These are phyloP conservation scores for Electrona antarctica DNA, from an alignment of 2,113 vertebrate genomes.

Conservation along the genomic window DNA sequence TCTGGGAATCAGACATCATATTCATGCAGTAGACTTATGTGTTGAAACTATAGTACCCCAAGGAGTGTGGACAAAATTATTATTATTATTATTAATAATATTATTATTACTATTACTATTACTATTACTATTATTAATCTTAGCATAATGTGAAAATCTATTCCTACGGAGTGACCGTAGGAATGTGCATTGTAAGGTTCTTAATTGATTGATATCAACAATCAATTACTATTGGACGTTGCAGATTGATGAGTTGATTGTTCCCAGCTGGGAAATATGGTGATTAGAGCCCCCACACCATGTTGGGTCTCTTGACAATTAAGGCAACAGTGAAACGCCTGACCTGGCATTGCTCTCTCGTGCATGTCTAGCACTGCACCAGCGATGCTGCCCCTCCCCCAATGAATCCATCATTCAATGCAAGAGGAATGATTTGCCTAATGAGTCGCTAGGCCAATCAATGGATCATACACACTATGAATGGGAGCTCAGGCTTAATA, in stretches of 20 bases:
- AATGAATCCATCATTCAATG: slow-evolving; percentile 50
- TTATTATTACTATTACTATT: neutral
- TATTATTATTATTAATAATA: too few species aligned
- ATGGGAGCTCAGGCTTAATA: slow-evolving; percentile 58
- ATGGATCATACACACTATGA: slow-evolving; percentile 46
- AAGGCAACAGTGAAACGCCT: slow-evolving; percentile 37
- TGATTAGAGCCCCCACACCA: neutral
- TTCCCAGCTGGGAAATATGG: slow-evolving; percentile 1
- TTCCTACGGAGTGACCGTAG: neutral
- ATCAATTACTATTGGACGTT: neutral
- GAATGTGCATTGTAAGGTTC: neutral
- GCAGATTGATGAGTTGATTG: slow-evolving; percentile 30
- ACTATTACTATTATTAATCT: neutral
- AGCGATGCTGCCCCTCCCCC: slow-evolving; percentile 12
- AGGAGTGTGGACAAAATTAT: too few species aligned
- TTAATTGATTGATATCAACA: neutral
- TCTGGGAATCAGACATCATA: too few species aligned
- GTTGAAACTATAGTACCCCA: too few species aligned
- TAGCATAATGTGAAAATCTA: neutral
- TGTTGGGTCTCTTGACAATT: slow-evolving; percentile 39
- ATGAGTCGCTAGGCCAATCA: slow-evolving; percentile 47
- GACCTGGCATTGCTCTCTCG: slow-evolving; percentile 34
- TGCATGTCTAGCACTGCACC: slow-evolving; percentile 13
- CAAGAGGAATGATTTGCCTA: slow-evolving; percentile 41
- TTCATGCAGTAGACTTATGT: too few species aligned